Conservation (phyloP, 2,888 invertebrate species). For the Bembecia ichneumoniformis region DNA sequence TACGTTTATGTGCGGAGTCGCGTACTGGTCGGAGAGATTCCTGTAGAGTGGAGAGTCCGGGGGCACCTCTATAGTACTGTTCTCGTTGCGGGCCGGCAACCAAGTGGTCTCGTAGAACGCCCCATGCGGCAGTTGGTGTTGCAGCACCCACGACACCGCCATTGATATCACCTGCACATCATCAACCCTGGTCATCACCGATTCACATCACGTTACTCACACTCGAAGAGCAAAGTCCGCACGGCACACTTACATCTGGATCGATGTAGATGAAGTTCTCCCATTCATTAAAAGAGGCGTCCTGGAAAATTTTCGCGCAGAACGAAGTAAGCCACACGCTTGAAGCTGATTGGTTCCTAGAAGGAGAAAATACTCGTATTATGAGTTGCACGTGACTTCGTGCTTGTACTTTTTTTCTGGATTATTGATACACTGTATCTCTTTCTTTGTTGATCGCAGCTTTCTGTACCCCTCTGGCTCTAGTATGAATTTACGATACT, state of each 20-base stretch:
- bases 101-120: slow-evolving; percentile 91
- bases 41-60: slow-evolving; percentile 62
- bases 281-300: slow-evolving; percentile 97
- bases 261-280: slow-evolving; percentile 96
- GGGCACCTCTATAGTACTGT: slow-evolving; percentile 75
- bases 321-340: slow-evolving; percentile 96
- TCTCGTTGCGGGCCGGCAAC: slow-evolving; percentile 91
- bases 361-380: slow-evolving; percentile 3
- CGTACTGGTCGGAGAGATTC: background rate
- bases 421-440: too few species aligned
- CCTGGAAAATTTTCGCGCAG: slow-evolving; percentile 88
- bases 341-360: slow-evolving; percentile 85
- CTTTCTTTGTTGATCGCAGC: too few species aligned
- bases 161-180: slow-evolving; percentile 77
- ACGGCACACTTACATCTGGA: slow-evolving; percentile 73
- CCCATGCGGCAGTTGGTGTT: slow-evolving; percentile 87
- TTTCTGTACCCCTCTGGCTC: too few species aligned
- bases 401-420: too few species aligned
- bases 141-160: slow-evolving; percentile 88
- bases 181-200: background rate
- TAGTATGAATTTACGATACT: too few species aligned
- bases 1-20: background rate
- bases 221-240: slow-evolving; percentile 15
- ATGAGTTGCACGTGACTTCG: too few species aligned
- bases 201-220: too few species aligned